Evolutionary conservation across 2,113 vertebrate species (phyloP).

Genomic region (Manacus vitellinus): DNA sequence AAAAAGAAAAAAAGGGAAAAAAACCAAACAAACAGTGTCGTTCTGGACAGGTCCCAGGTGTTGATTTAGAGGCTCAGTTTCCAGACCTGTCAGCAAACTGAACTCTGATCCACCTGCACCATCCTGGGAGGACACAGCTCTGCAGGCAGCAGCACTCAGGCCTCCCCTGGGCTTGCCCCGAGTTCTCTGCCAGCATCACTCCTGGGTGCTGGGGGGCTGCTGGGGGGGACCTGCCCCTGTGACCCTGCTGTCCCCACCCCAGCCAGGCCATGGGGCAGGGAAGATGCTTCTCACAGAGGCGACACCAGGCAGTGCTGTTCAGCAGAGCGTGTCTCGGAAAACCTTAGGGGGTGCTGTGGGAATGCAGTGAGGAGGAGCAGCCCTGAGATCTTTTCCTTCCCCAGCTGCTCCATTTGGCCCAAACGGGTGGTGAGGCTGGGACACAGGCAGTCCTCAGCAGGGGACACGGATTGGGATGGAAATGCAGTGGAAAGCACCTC

Average conservation of each 20-base stretch:
- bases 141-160: not conserved
- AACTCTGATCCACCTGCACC: not conserved
- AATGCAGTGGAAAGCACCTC: not conserved
- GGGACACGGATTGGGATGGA: not conserved
- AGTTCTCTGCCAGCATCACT: rapidly evolving
- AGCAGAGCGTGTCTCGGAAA: rapidly evolving
- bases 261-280: not conserved
- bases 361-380: not conserved
- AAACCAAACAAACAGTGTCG: not conserved
- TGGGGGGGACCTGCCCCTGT: not conserved
- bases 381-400: not conserved
- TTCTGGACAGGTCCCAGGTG: not conserved
- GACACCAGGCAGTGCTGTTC: not conserved
- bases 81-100: not conserved
- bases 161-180: not conserved
- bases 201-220: rapidly evolving
- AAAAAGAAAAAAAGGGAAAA: no score
- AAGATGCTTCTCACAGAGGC: not conserved
- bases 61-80: not conserved
- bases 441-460: not conserved
- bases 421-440: not conserved
- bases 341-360: rapidly evolving
- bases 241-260: rapidly evolving
- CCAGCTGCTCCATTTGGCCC: not conserved
- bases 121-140: not conserved